Evolutionary conservation across 2,888 invertebrate genomes (phyloP), one percentile per base, ranked within the genome.

Genomic region (Pogonocherus hispidulus): DNA sequence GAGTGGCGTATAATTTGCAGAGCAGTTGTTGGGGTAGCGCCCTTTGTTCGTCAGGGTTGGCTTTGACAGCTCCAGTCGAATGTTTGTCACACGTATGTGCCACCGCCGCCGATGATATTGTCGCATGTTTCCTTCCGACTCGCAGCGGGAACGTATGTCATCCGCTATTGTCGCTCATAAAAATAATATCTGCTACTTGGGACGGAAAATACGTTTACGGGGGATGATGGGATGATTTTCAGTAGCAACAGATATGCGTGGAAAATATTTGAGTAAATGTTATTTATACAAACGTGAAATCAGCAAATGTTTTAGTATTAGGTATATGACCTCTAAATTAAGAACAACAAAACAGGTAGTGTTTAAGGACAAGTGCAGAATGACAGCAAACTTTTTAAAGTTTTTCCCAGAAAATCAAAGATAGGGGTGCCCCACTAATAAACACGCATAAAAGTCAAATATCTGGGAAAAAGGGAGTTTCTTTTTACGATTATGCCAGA

Each of bases 11-110:
- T 82, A 83, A 83, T 83, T 82, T 80, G 77, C 78, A 79, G 74
- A 71, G 68, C 79, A 88, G 73, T 86, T 86, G 72, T 88, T 88
- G 75, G 89, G 89, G 62, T 86, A 74, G 18, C 84, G 80, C 47
- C 85, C 78, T 75, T 80, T 82, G 81, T 78, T 78, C 78, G 69
- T 75, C 68, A 70, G 76, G 55, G 84, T 82, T 78, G 82, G 80
- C 79, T 82, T 83, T 79, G 84, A 87, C 78, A 86, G 86, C 74
- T 86, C 70, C 85, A 66, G 88, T 79, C 77, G 80, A 81, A 80
- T 82, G 82, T 83, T 83, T 83, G 82, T 82, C 71, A 66, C 55
- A 66, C 69, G 69, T 70, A 59, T 37, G 51, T 49, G 27, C 14
- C 14, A 49, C 47, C 57, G 27, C 11, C 57, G 57, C 35, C 52